Base-by-base conservation (phyloP, 2,797 vertebrate species). In the Malacoraja senta region DNA sequence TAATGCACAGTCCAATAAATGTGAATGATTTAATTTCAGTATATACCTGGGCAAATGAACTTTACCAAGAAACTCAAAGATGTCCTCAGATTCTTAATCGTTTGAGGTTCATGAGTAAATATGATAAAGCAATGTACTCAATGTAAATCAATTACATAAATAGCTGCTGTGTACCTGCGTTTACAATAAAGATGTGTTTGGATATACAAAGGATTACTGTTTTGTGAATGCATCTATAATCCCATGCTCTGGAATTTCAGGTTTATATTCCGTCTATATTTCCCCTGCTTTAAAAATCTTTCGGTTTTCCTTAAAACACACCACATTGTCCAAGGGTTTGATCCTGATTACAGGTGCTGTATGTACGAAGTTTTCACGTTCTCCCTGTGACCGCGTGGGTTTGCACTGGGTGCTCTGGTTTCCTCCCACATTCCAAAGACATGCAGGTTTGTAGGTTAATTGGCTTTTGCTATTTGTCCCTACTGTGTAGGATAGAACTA, bases 121-220 rank as follows among this genome's bases (percentile, higher is more conserved):
- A 88, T 88, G 7, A 88, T 86, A 86, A 86, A 63, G 29, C 84
- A 68, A 88, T 68, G 84, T 88, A 88, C 84, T 68, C 71, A 3
- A 74, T 88, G 84, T 88, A 68, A 74, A 32, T 86, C 83, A 86
- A n/a, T 32, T 86, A 63, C 61, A 84, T 84, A 58, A 83, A 83
- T 24, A 65, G 83, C 83, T 63, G 83, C 58, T 86, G 83, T 86
- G 58, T 68, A 88, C 32, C 84, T 68, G 84, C 32, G 84, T 88
- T 88, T 88, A 68, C 84, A 88, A 88, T 88, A 88, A 88, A 88
- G 84, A 68, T 88, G 53, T 84, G n/a, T 88, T 88, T 88, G 84
- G n/a, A 88, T 88, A 68, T 68, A 68, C n/a, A n/a, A 68, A 63
- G n/a, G 63, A 35, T 68, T 88, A 35, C 68, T 88, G 8, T 88